Base-by-base conservation (phyloP, 2,888 invertebrate genomes). In the Trissolcus japonicus region DNA sequence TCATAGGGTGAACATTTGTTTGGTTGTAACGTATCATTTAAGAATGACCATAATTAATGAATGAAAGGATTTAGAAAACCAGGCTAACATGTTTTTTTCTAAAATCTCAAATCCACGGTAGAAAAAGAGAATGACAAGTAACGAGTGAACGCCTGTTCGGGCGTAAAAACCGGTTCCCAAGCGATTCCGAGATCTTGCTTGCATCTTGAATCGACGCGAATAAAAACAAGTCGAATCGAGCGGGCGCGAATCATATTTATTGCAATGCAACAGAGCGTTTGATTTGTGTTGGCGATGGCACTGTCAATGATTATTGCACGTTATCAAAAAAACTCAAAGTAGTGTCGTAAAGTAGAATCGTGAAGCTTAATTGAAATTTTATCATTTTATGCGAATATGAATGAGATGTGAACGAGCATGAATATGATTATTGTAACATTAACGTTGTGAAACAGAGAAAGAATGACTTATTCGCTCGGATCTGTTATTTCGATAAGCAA, bases 211-310 rank as follows among this genome's bases (percentile, higher is more conserved):
- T 77, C 77, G 72, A 77, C 48, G 62, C 67, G 72, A 71, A 72
- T 77, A 68, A 77, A 72, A 76, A 60, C 17, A 46, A 48, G 29
- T 50, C 63, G 51, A 65, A 67, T 66, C 73, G 66, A 35, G n/a
- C 62, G 57, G 75, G 75, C 66, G 76, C 76, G 66, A 71, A 69
- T 69, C 71, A 66, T 76, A 76, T 76, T 66, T 76, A 76, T 76
- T 61, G 66, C 71, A 62, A 76, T 66, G 71, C 66, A 71, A 61
- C 57, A 11, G 11, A 55, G 60, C 66, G 53, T 69, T 61, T 76
- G 65, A 50, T 68, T 74, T 67, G 67, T 59, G 51, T 56, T 56
- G 43, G 19, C 6, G 65, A 55, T 61, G 55, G 69, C 17, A 60
- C 51, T 69, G 1, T 48, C 55, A 43, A 71, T 69, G 76, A 76